Base-by-base conservation (phyloP, 2,888 invertebrate species). In the Parnassius apollo region DNA sequence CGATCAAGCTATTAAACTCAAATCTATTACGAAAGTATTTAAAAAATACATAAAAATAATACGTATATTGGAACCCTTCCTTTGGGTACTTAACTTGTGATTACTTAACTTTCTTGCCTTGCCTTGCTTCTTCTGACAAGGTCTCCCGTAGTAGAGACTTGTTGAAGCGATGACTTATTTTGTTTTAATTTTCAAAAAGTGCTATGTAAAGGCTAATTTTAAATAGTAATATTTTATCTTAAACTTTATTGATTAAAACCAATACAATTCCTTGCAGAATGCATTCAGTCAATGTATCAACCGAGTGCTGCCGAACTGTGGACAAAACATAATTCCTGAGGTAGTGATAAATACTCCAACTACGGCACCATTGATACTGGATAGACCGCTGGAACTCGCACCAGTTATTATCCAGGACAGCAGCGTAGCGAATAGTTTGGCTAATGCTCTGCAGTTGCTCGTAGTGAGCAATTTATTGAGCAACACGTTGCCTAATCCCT, bases 381-480 rank as follows among this genome's bases (percentile, higher is more conserved):
- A 69, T 56, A 48, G 66, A 25, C 66, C 78, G 42, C 57, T 67
- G 1, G 68, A 71, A 2, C n/a, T 71, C 10, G 61, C 76, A 0
- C 71, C 80, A 0, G 82, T 82, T 0, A 77, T 86, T 0, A 79
- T 85, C 1, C 85, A 87, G 65, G 89, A 89, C 18, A 84, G 82
- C 55, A 79, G 82, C 2, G 87, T 89, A 0, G 86, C 88, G 0
- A 88, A 83, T 56, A 89, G 82, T 55, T 62, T 90, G 42, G 89
- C 88, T 0, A 88, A 89, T 65, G 83, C 87, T 0, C 68, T 90
- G 3, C 89, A 90, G 53, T 69, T 90, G 22, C 61, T 90, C 1
- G 82, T 89, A 0, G 89, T 90, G 0, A 86, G 87, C 69, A 89
- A 83, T 58, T 66, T 89, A 1, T 62, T 90, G 1, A 82, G 85